Evolutionary conservation across 2,797 vertebrate genomes (phyloP), one percentile per base, ranked within the genome.

Genomic region (Atherinosoma microstoma): DNA sequence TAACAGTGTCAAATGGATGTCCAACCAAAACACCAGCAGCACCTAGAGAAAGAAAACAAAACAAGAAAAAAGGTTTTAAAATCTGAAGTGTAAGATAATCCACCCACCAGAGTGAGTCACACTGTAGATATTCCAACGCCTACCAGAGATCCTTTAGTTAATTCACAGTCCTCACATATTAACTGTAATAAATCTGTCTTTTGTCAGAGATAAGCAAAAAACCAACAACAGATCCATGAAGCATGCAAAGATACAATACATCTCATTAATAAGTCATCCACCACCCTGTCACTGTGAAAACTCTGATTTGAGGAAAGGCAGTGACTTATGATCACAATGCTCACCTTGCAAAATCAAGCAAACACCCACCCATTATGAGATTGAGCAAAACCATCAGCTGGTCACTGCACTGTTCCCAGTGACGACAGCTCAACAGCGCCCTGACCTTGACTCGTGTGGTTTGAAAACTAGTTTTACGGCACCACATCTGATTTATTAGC

Each of bases 1-100:
- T 99, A 73, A 99, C 97, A 0, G 97, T 99, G 88, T 99, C 98
- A 82, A 99, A 99, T 0, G 98, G 98, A 91, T 99, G 98, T 86
- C 98, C 98, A 15, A 99, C 98, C 78, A 99, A 92, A 87, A 99
- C 98, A 70, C 98, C 98, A 0, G 96, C 97, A 91, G 97, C 97
- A 88, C 98, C 98, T 99, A 86, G 6, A 40, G 1, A n/a, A 3
- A 16, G 2, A 15, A 24, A 16, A 72, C 40, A 32, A n/a, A 6
- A 22, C 4, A 11, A 29, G 42, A n/a, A 27, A 15, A 15, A 54
- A 15, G 24, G 51, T 29, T 47, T 47, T 47, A 30, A 42, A 15
- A 3, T 40, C 10, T 42, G 49, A 15, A 6, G 6, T 42, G 40
- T 40, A 12, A 20, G 34, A 22, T 35, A 35, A 4, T 13, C 18